Percentiles rank a stretch among this genome's conserved stretches.
Evolutionary conservation across 2,888 invertebrate species (phyloP).

Genomic region (Lamellibrachia columna): DNA sequence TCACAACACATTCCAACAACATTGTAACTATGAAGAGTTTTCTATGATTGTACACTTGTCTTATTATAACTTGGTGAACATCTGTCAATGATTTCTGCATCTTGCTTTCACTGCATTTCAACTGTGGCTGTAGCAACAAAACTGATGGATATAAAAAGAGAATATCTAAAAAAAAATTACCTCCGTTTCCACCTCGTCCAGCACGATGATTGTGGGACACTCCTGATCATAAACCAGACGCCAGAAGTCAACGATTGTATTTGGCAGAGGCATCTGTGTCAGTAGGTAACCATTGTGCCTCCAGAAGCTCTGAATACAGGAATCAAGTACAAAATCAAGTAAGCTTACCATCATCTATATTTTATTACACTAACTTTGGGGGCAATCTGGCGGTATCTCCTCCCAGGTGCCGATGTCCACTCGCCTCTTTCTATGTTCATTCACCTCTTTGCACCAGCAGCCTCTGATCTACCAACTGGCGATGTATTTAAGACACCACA

Average conservation of each 20-base stretch:
- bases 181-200: background rate
- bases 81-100: background rate
- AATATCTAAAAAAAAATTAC: background rate
- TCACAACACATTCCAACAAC: too few species aligned
- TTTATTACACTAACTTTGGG: too few species aligned
- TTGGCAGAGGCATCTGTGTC: slow-evolving; percentile 6
- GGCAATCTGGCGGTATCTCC: too few species aligned
- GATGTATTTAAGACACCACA: too few species aligned
- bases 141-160: too few species aligned
- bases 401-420: too few species aligned
- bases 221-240: background rate
- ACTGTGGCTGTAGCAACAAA: background rate
- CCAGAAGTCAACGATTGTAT: slow-evolving; percentile 10
- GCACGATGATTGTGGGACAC: background rate
- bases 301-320: background rate
- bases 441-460: too few species aligned
- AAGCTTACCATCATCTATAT: background rate
- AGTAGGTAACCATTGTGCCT: background rate
- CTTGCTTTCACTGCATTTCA: background rate
- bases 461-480: too few species aligned
- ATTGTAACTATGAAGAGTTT: background rate
- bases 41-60: background rate
- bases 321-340: background rate
- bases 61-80: background rate
- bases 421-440: too few species aligned